phyloP scores from a whole-genome alignment of 2,113 vertebrate species.

The Cariama cristata region DNA sequence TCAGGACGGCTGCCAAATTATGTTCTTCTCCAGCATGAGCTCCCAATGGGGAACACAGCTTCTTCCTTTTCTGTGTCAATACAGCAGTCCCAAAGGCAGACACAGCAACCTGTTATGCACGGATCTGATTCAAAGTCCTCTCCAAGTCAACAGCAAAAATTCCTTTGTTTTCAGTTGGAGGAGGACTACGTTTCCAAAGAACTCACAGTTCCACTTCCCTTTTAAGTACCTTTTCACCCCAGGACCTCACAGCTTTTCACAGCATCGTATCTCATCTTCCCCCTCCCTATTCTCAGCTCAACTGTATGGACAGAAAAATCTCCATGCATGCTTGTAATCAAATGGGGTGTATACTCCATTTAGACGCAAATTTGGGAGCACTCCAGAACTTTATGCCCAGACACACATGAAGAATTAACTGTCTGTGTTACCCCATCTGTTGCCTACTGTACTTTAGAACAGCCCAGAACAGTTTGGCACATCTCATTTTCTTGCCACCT shows the following conservation, averaged over 20 bases:
- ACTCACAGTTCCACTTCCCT: neutral
- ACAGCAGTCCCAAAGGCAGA: neutral
- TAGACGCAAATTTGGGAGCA: neutral
- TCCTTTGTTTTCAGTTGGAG: neutral
- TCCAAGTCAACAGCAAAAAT: neutral
- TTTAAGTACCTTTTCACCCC: neutral
- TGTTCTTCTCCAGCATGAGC: neutral
- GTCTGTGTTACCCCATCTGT: slow-evolving; percentile 30
- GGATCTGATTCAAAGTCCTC: neutral
- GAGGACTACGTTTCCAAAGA: neutral
- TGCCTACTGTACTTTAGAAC: neutral
- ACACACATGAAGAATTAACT: slow-evolving; percentile 15
- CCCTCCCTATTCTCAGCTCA: neutral
- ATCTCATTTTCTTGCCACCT: neutral
- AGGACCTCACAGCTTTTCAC: neutral
- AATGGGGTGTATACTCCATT: neutral
- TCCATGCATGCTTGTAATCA: neutral
- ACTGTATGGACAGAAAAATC: neutral
- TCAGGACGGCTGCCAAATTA: neutral
- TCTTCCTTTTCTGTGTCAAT: neutral
- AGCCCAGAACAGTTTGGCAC: neutral
- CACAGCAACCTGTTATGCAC: neutral
- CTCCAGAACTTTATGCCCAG: slow-evolving; percentile 14
- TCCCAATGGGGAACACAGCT: neutral
- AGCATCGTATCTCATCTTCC: neutral